These are phyloP conservation scores for Drosophila guanche DNA, from an alignment of 1,140 invertebrate species.

Conservation along the genomic window DNA sequence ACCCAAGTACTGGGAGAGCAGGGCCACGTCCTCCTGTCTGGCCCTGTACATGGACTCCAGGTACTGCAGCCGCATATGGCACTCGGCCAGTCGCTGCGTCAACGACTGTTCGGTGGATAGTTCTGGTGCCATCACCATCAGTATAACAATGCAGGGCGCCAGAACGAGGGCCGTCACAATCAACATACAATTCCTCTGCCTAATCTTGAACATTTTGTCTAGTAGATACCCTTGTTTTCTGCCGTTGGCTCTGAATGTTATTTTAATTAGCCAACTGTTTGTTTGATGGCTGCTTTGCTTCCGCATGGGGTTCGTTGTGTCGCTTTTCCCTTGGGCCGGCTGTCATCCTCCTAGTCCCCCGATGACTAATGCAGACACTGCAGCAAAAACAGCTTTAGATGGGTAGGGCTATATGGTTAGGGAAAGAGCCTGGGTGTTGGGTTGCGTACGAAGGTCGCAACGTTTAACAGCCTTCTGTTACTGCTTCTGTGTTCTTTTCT, in stretches of 20 bases:
- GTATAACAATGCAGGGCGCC: constrained; percentile 85
- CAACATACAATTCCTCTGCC: constrained; percentile 84
- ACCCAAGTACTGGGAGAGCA: constrained; percentile 87
- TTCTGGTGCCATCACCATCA: constrained; percentile 83
- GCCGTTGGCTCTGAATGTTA: constrained; percentile 7
- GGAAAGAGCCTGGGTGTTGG: neutral
- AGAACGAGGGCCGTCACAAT: constrained; percentile 84
- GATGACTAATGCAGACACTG: constrained; percentile 55
- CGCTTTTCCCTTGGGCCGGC: constrained; percentile 38
- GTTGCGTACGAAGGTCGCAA: constrained; percentile 52
- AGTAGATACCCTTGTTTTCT: constrained; percentile 3
- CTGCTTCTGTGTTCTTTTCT: constrained; percentile 5
- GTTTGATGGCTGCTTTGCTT: constrained; percentile 16
- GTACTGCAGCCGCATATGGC: constrained; percentile 89
- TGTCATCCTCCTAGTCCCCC: constrained; percentile 38
- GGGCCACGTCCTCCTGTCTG: constrained; percentile 88
- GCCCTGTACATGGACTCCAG: constrained; percentile 89
- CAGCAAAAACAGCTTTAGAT: constrained; percentile 20
- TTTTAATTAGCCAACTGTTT: constrained; percentile 37
- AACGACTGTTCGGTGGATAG: constrained; percentile 87
- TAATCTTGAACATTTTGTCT: constrained; percentile 70
- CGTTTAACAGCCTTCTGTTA: constrained; percentile 52
- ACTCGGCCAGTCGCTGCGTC: constrained; percentile 88
- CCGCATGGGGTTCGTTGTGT: constrained; percentile 21
- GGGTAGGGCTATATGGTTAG: too few species aligned